Conservation (phyloP, 2,797 vertebrate genomes). For the Scyliorhinus canicula region DNA sequence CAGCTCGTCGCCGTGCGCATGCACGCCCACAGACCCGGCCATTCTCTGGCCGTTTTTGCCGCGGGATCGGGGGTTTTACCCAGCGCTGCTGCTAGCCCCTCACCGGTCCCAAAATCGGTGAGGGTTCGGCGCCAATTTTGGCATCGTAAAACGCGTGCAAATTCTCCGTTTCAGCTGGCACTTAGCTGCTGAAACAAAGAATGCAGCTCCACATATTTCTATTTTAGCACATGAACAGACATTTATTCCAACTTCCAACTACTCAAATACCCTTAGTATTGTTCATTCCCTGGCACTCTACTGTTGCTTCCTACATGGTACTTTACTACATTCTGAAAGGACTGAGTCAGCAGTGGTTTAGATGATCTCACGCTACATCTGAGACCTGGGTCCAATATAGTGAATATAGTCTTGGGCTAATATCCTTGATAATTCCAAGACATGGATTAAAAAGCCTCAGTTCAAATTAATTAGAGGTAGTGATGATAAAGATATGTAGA, state of each 20-base stretch:
- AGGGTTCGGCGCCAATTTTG: no score
- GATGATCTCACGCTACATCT: background rate
- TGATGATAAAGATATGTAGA: background rate
- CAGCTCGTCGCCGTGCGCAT: no score
- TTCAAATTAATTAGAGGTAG: background rate
- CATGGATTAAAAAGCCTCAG: background rate
- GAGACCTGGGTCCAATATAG: background rate
- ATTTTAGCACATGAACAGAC: background rate
- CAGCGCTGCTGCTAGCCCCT: no score
- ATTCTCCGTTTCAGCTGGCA: no score
- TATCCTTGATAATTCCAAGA: background rate
- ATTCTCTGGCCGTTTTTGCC: no score
- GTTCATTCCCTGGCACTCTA: background rate
- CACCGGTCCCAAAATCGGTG: no score
- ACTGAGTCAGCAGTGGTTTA: background rate
- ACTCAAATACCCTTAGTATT: background rate
- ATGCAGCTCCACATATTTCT: no score
- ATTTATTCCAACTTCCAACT: background rate
- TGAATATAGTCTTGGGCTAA: background rate
- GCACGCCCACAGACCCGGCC: no score
- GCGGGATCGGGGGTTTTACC: no score
- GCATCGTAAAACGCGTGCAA: no score
- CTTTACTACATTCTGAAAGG: background rate
- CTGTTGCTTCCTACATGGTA: background rate
- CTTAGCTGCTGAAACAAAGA: no score